Conservation (phyloP, 2,888 invertebrate species). For the Magallana nippona region DNA sequence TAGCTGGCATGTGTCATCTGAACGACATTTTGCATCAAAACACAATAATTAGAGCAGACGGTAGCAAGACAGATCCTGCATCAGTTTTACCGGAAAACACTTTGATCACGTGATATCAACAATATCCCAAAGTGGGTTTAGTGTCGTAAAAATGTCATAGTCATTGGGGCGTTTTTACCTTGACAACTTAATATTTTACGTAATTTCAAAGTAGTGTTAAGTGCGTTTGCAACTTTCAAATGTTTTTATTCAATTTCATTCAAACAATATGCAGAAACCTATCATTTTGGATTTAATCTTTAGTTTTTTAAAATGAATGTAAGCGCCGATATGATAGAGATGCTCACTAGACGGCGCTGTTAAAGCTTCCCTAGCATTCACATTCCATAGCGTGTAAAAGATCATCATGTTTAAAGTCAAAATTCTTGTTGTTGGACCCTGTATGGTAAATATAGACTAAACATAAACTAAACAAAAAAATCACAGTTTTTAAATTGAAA, state of each 20-base stretch:
- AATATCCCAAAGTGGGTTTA: not conserved
- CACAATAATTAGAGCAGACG: not conserved
- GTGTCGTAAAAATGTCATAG: slow-evolving; percentile 6
- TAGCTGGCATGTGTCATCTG: not conserved
- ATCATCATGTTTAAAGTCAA: slow-evolving; percentile 72
- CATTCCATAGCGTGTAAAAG: slow-evolving; percentile 37
- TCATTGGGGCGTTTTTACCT: not conserved
- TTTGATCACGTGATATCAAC: slow-evolving; percentile 27
- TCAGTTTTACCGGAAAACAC: not conserved
- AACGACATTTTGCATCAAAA: not conserved
- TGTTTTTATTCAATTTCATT: too few species aligned
- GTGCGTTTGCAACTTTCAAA: too few species aligned
- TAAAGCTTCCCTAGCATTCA: slow-evolving; percentile 47
- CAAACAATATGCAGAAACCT: too few species aligned
- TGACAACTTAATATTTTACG: not conserved
- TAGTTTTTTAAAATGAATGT: not conserved
- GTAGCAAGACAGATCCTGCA: slow-evolving; percentile 36
- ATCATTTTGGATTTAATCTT: too few species aligned
- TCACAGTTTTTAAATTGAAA: too few species aligned
- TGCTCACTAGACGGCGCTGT: slow-evolving; percentile 35
- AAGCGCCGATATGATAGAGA: slow-evolving; percentile 28
- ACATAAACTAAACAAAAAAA: too few species aligned
- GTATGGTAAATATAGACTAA: slow-evolving; percentile 60
- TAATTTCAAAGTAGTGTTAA: too few species aligned
- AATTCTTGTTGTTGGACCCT: slow-evolving; percentile 72